Evolutionary conservation across 1,140 invertebrate genomes (phyloP).

Genomic region (Drosophila persimilis): DNA sequence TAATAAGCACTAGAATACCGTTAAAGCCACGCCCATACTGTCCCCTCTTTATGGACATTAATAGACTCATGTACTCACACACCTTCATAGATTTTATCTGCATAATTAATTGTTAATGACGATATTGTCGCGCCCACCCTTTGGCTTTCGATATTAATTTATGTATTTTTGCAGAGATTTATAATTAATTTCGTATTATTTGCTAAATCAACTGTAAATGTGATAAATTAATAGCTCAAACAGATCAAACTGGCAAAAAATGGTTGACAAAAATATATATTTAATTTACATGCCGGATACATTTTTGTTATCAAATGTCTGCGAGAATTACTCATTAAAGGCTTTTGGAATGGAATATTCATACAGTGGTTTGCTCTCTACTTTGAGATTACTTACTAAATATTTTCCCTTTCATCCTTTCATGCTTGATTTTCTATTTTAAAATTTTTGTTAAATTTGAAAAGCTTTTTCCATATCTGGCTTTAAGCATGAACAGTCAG

Average conservation of each 20-base stretch:
- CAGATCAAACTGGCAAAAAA: slow-evolving; percentile 35
- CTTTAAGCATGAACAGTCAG: slow-evolving; percentile 32
- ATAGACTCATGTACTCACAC: slow-evolving; percentile 1
- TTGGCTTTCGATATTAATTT: slow-evolving; percentile 50
- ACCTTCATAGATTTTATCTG: slow-evolving; percentile 44
- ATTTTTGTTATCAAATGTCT: slow-evolving; percentile 9
- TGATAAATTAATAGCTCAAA: slow-evolving; percentile 75
- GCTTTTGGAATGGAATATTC: no score
- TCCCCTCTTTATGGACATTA: neutral
- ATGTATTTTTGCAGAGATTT: slow-evolving; percentile 49
- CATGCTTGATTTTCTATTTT: neutral
- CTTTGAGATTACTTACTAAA: no score
- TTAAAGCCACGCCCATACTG: slow-evolving; percentile 13
- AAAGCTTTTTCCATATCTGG: no score
- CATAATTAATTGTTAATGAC: slow-evolving; percentile 77
- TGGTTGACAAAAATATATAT: slow-evolving; percentile 2
- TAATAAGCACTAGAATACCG: slow-evolving; percentile 23
- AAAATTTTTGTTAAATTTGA: neutral
- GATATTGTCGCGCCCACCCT: slow-evolving; percentile 38
- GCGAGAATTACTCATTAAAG: no score
- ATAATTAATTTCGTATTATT: slow-evolving; percentile 69
- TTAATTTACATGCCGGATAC: slow-evolving; percentile 11
- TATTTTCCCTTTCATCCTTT: no score
- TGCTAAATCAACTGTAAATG: slow-evolving; percentile 71
- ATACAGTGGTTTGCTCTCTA: no score